A percentile compares a stretch with the other conserved stretches of the same genome.
Evolutionary conservation across 1,140 invertebrate species (phyloP).

Genomic region (Drosophila miranda): DNA sequence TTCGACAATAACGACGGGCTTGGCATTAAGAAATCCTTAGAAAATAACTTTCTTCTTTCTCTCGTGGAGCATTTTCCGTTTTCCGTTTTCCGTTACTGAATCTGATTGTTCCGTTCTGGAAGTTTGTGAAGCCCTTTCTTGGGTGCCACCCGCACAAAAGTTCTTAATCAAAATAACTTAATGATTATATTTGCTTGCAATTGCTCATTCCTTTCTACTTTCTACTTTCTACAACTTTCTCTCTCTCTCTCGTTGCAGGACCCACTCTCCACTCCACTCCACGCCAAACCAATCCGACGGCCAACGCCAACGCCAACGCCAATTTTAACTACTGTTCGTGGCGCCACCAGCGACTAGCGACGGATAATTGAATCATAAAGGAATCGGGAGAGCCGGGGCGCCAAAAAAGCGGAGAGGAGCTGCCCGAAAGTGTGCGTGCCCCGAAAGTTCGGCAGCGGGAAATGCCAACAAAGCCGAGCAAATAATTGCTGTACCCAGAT

Average conservation of each 20-base stretch:
- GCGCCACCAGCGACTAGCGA: conserved; percentile 59
- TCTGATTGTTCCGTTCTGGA: no score
- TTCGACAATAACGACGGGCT: conserved; percentile 25
- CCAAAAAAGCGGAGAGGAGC: no score
- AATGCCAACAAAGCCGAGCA: conserved; percentile 75
- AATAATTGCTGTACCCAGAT: conserved; percentile 65
- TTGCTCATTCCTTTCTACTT: conserved; percentile 41
- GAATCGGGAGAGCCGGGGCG: conserved; percentile 20
- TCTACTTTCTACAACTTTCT: conserved; percentile 7
- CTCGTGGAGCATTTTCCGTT: background rate
- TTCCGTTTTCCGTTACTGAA: background rate
- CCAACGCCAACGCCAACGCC: conserved; percentile 31
- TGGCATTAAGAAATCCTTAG: conserved; percentile 17
- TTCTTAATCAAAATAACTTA: conserved; percentile 80
- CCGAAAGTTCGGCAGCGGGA: conserved; percentile 32
- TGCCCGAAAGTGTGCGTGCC: background rate
- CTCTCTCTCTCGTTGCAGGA: conserved; percentile 42
- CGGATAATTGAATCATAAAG: conserved; percentile 78
- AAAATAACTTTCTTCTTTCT: conserved; percentile 33
- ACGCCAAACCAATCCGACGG: conserved; percentile 32
- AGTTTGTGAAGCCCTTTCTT: background rate
- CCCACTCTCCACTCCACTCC: conserved; percentile 18
- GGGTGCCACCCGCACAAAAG: conserved; percentile 47
- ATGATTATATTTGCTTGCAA: conserved; percentile 74
- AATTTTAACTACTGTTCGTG: conserved; percentile 69